phyloP scores from a whole-genome alignment of 2,113 vertebrate species.

The Pituophis catenifer region DNA sequence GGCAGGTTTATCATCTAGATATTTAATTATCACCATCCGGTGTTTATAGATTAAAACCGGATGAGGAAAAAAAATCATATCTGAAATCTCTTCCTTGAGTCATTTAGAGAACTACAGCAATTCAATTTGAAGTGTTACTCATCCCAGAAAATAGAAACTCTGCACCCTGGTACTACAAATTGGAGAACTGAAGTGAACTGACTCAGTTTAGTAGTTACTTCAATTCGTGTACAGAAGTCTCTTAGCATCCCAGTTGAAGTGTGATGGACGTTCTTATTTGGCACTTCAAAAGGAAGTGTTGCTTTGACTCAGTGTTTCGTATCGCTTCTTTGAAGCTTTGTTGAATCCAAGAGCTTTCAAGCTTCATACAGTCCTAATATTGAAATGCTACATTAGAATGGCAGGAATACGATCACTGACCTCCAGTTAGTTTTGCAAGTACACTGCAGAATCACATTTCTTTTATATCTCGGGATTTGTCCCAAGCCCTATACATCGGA shows the following conservation, averaged over 20 bases:
- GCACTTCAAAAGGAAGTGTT: background rate
- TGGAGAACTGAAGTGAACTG: background rate
- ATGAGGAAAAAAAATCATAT: background rate
- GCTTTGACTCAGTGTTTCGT: background rate
- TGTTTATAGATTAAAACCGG: background rate
- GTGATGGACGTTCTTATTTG: background rate
- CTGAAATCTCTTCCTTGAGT: background rate
- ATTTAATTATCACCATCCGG: background rate
- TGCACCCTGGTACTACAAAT: background rate
- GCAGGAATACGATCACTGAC: background rate
- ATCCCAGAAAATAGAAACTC: background rate
- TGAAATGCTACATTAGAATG: background rate
- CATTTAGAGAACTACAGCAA: background rate
- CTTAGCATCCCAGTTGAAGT: background rate
- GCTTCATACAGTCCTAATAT: background rate
- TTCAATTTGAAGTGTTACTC: background rate
- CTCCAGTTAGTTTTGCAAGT: background rate
- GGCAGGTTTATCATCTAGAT: background rate
- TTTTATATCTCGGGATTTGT: background rate
- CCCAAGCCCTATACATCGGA: rapidly evolving
- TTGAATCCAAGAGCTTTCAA: background rate
- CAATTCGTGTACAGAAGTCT: background rate
- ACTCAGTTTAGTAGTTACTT: background rate
- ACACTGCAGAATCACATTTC: background rate
- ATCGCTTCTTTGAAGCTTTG: background rate